Evolutionary conservation across 2,888 invertebrate genomes (phyloP), one percentile per base, ranked within the genome.

Genomic region (Ophion ventricosus): DNA sequence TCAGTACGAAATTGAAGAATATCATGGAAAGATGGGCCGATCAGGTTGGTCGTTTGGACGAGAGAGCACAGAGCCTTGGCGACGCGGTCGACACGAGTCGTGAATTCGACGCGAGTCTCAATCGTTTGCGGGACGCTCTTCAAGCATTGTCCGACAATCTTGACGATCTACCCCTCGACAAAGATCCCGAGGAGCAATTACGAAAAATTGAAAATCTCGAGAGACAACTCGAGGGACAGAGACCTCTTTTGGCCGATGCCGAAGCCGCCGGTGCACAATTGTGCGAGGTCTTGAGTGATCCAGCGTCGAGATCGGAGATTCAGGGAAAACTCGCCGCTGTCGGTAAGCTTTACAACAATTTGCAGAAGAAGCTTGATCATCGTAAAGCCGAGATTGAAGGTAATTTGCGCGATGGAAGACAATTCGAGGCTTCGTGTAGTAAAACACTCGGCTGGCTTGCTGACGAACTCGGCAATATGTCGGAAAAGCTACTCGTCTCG

Each of bases 51-150:
- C 96, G 97, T 88, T 94, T 99, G 77, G 98, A 98, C 90, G 97
- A 98, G 88, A 96, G 98, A n/a, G 98, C 98, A 0, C 96, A 96
- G 56, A 97, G 97, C 83, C 94, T 98, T 4, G 98, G 98, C 80
- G 98, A 98, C 1, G 98, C 98, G 0, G 98, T 97, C 2, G 98
- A 98, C 90, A 97, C 98, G 10, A 97, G 98, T 73, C 96, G 98
- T 81, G 98, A 98, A 93, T 98, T 99, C 93, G 98, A 98, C 93
- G 97, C 98, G 0, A 97, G 97, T 1, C 94, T 98, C 4, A 96
- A 97, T 80, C 95, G 98, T 1, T 94, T 99, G 7, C 95, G 97
- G 23, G 97, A 97, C 92, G 98, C 98, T n/a, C 93, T 99, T 69
- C 97, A 97, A 91, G 96, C 96, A 83, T 97, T 98, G 88, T 96